Evolutionary conservation across 2,113 vertebrate species (phyloP).

Genomic region (Pseudonaja textilis): DNA sequence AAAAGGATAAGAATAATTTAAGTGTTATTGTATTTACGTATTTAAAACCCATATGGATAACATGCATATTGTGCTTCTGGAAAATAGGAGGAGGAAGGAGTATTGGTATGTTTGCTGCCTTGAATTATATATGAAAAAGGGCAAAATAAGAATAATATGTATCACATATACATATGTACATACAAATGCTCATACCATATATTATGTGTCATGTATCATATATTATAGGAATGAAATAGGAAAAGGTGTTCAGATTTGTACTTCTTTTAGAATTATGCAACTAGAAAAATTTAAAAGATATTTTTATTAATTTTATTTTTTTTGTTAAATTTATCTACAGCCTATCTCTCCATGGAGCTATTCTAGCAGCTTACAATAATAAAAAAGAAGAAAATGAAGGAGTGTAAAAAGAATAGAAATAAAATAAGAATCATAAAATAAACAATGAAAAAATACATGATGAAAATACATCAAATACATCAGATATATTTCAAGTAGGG

Average conservation of each 20-base stretch:
- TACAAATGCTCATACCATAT: background rate
- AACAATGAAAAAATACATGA: background rate
- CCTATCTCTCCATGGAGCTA: background rate
- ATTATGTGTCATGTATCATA: background rate
- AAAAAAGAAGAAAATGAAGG: background rate
- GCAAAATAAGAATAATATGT: background rate
- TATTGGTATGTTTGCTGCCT: background rate
- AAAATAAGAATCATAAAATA: background rate
- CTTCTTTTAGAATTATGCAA: conserved; percentile 46
- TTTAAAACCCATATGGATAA: conserved; percentile 42
- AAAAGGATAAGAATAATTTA: conserved; percentile 44
- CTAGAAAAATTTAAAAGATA: conserved; percentile 34
- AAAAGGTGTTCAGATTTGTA: conserved; percentile 54
- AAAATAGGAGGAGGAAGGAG: background rate
- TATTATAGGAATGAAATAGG: conserved; percentile 49
- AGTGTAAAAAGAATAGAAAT: background rate
- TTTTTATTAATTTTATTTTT: background rate
- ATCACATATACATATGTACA: background rate
- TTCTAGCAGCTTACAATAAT: background rate
- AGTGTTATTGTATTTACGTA: conserved; percentile 43
- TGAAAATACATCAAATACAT: background rate
- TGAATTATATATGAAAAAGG: background rate
- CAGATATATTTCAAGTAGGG: conserved; percentile 29
- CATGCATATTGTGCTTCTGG: conserved; percentile 48
- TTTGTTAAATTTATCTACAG: background rate